Evolutionary conservation across 2,888 invertebrate genomes (phyloP).

Genomic region (Acleris emargana): DNA sequence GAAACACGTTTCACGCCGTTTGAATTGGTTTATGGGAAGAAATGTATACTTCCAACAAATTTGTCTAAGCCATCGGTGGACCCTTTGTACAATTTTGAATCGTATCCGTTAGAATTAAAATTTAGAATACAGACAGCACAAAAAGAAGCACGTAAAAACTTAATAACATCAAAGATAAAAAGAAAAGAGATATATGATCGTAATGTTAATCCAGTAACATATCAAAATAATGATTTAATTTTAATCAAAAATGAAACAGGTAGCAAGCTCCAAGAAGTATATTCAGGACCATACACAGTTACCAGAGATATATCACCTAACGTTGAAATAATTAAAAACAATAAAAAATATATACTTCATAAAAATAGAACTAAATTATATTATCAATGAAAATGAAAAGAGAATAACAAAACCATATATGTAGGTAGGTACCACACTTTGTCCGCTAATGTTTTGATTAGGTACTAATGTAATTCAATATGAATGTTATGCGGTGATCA

Average conservation of each 20-base stretch:
- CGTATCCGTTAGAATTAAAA: constrained; percentile 22
- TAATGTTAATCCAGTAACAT: constrained; percentile 27
- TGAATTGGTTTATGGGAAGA: constrained; percentile 40
- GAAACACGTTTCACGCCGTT: constrained; percentile 37
- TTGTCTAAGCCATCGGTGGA: constrained; percentile 7
- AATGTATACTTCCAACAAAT: constrained; percentile 17
- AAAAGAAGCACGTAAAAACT: constrained; percentile 26
- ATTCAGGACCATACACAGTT: constrained; percentile 34
- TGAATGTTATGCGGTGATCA: background rate
- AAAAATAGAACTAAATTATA: constrained; percentile 4
- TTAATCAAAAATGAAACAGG: constrained; percentile 34
- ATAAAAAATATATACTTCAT: constrained; percentile 1
- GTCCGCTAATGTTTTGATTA: background rate
- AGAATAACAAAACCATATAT: constrained; percentile 1
- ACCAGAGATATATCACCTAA: constrained; percentile 35
- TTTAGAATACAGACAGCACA: constrained; percentile 29
- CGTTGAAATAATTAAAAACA: constrained; percentile 21
- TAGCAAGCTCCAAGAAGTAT: constrained; percentile 34
- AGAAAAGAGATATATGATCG: constrained; percentile 34
- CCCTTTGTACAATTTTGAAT: constrained; percentile 28
- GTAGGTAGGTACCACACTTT: constrained; percentile 1
- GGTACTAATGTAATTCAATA: constrained; percentile 1
- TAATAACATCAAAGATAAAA: constrained; percentile 27
- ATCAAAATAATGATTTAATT: constrained; percentile 31
- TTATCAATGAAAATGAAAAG: background rate